Percentiles rank a stretch among this genome's conserved stretches.
These are phyloP conservation scores for Thymelicus acteon DNA, from an alignment of 2,888 invertebrate genomes.

Conservation along the genomic window DNA sequence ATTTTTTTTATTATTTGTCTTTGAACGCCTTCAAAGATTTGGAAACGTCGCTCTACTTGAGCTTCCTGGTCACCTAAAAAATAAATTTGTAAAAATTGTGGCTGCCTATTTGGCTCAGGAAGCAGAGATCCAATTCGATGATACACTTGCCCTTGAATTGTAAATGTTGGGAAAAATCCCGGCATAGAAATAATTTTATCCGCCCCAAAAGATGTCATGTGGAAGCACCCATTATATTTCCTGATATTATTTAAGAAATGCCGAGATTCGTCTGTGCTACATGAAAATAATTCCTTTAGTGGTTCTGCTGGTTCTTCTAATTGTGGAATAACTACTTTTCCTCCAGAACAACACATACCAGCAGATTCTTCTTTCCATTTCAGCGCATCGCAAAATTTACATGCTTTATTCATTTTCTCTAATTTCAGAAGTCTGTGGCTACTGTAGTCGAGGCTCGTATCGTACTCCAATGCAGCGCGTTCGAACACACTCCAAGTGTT, in stretches of 20 bases:
- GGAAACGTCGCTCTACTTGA: conserved; percentile 38
- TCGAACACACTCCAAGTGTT: too few species aligned
- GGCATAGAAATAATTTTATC: conserved; percentile 35
- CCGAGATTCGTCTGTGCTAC: conserved; percentile 40
- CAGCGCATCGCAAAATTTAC: conserved; percentile 43
- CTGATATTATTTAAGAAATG: conserved; percentile 43
- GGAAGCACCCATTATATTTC: conserved; percentile 44
- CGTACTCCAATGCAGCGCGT: conserved; percentile 48
- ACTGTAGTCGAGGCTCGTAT: conserved; percentile 44
- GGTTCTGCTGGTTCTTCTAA: conserved; percentile 44
- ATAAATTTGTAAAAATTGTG: conserved; percentile 41
- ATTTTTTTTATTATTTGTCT: conserved; percentile 44
- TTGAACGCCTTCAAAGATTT: conserved; percentile 38
- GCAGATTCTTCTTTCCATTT: conserved; percentile 47
- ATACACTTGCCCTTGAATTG: conserved; percentile 42
- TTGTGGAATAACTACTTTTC: conserved; percentile 41
- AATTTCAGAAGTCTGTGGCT: conserved; percentile 46
- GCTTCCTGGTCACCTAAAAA: conserved; percentile 38
- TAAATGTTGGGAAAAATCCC: conserved; percentile 41
- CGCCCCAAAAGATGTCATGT: conserved; percentile 44
- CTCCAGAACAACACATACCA: too few species aligned
- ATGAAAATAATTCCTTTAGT: conserved; percentile 40
- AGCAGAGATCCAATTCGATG: conserved; percentile 42
- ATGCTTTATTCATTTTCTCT: conserved; percentile 40
- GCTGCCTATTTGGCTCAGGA: conserved; percentile 31